These are phyloP conservation scores for Montipora efflorescens DNA, from an alignment of 64 coral and sea anemone species.

Conservation along the genomic window DNA sequence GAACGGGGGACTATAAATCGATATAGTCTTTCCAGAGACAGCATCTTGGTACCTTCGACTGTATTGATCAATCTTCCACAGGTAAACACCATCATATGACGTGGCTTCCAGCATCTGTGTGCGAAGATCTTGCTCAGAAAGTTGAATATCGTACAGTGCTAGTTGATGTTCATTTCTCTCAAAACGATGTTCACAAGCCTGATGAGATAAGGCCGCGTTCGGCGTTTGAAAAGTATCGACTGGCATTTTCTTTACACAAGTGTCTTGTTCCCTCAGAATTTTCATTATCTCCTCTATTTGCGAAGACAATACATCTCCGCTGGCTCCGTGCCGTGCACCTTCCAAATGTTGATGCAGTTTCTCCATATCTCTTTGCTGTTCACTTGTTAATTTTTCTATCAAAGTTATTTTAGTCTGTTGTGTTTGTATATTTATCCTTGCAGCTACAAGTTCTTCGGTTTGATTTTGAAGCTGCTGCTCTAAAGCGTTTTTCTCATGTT, in stretches of 20 bases:
- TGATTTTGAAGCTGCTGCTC: constrained; percentile 46
- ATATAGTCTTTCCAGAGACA: constrained; percentile 50
- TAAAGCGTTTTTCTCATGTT: constrained; percentile 1
- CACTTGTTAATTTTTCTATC: constrained; percentile 16
- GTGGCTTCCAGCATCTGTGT: constrained; percentile 76
- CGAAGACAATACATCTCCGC: background rate
- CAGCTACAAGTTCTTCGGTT: constrained; percentile 23
- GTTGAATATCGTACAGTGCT: constrained; percentile 73
- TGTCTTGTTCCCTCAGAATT: background rate
- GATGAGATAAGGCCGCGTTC: background rate
- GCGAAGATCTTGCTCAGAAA: constrained; percentile 75
- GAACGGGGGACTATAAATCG: constrained; percentile 77
- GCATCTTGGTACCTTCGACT: constrained; percentile 65
- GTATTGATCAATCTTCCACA: constrained; percentile 79
- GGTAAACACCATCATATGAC: constrained; percentile 68
- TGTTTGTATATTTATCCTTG: constrained; percentile 38
- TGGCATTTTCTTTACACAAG: background rate
- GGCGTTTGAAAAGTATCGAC: background rate
- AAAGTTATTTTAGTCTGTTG: constrained; percentile 31
- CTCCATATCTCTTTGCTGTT: background rate
- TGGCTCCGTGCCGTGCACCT: background rate
- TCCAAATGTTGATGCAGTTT: background rate
- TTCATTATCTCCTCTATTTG: constrained; percentile 31
- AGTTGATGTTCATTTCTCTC: constrained; percentile 67
- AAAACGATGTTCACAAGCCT: constrained; percentile 38